phyloP scores from a whole-genome alignment of 2,888 invertebrate species.

The Eulithis prunata region DNA sequence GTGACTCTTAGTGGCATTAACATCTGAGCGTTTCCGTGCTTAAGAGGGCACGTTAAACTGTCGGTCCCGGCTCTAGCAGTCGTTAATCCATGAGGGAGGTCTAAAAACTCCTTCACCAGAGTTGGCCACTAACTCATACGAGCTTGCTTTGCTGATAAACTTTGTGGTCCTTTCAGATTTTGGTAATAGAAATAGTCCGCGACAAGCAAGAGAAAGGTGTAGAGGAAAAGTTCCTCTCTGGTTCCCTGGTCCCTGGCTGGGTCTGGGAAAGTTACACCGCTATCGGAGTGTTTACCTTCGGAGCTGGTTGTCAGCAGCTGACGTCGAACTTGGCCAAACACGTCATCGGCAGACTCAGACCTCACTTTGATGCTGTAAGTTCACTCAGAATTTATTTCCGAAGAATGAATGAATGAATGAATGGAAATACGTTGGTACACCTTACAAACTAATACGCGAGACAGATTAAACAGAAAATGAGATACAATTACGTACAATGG shows the following conservation, averaged over 20 bases:
- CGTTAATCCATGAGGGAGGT: no score
- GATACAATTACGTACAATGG: no score
- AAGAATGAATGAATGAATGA: no score
- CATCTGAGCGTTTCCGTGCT: no score
- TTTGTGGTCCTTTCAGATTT: slow-evolving; percentile 52
- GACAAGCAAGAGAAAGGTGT: slow-evolving; percentile 65
- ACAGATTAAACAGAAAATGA: no score
- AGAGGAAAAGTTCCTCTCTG: slow-evolving; percentile 68
- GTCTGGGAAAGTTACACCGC: slow-evolving; percentile 85
- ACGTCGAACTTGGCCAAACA: slow-evolving; percentile 92
- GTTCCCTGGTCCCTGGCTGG: slow-evolving; percentile 85
- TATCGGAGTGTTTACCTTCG: slow-evolving; percentile 90
- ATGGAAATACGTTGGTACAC: no score
- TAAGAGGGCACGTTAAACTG: no score
- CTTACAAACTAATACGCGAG: no score
- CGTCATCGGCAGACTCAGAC: slow-evolving; percentile 91
- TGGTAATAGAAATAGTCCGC: slow-evolving; percentile 60
- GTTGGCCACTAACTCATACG: no score
- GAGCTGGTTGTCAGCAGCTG: slow-evolving; percentile 89
- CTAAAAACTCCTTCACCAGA: no score
- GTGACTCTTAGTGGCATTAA: no score
- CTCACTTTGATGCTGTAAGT: slow-evolving; percentile 90
- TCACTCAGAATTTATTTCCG: not conserved
- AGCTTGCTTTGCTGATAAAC: not conserved
- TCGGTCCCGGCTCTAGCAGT: no score